Evolutionary conservation across 2,888 invertebrate genomes (phyloP).

Genomic region (Dicycla oo): DNA sequence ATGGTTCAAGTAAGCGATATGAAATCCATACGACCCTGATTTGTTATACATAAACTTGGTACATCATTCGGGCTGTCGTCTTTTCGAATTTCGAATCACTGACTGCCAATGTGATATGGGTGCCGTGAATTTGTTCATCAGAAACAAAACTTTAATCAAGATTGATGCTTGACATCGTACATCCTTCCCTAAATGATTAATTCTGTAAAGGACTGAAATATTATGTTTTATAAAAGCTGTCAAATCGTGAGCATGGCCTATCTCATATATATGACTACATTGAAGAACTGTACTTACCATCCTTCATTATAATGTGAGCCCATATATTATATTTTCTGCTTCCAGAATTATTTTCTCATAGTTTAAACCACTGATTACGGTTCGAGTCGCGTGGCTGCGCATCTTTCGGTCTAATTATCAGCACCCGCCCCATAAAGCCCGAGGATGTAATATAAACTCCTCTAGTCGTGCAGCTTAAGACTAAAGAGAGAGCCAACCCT

Average conservation of each 20-base stretch:
- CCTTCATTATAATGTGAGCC: conserved; percentile 11
- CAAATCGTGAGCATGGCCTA: neutral
- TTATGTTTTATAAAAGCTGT: neutral
- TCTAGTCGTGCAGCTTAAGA: conserved; percentile 75
- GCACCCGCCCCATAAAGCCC: conserved; percentile 80
- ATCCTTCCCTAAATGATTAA: neutral
- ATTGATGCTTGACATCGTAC: neutral
- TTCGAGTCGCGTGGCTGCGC: conserved; percentile 86
- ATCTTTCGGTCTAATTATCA: conserved; percentile 88
- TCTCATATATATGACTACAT: neutral
- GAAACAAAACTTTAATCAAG: neutral
- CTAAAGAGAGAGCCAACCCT: conserved; percentile 65
- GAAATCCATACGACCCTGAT: neutral
- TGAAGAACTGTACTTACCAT: neutral
- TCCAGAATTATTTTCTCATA: conserved; percentile 65
- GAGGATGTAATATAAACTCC: conserved; percentile 76
- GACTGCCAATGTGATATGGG: neutral
- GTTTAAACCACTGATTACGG: conserved; percentile 76
- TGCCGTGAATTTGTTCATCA: neutral
- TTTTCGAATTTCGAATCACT: neutral
- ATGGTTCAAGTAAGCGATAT: conserved; percentile 15
- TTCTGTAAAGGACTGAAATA: neutral
- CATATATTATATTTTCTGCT: conserved; percentile 42
- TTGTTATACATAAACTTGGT: neutral
- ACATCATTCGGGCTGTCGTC: neutral